Evolutionary conservation across 37 sponge, comb jelly and placozoan species (phyloP), one percentile per base, ranked within the genome.

Genomic region (Tethya wilhelma): DNA sequence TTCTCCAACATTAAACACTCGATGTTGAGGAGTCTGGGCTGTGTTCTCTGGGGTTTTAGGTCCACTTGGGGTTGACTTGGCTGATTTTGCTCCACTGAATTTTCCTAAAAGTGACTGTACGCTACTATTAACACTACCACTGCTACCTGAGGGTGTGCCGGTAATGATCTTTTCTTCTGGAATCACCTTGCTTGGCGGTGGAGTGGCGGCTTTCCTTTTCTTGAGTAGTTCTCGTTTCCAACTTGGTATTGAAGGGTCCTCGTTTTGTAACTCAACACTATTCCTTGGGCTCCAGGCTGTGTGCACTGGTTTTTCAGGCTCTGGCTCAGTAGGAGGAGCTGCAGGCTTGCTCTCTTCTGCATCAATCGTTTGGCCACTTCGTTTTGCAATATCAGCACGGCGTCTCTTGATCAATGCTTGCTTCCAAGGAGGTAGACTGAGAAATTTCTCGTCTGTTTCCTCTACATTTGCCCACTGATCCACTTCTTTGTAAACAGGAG

Each of bases 371-470:
- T 28, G 37, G 20, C 57, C 74, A 56, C 62, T 78, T 4, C 93
- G 76, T n/a, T 75, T 79, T 44, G 77, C 70, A 42, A 69, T 65
- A 59, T 92, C 93, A 22, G 58, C 55, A 36, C 67, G 67, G 55
- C 91, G 79, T 37, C 95, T 78, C 36, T 41, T 41, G 26, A 94
- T 87, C 25, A 94, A 45, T 2, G 82, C 85, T 59, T 90, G 89
- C 68, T 90, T 94, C 95, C 95, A 94, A 8, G 40, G 68, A 9
- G 95, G 95, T 4, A 91, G 44, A 8, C 66, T 71, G 23, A 41
- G 32, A 73, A 94, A 88, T 49, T 83, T 63, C 0, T 87, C 78
- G 40, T 94, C 86, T 11, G 84, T 77, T 55, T 90, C 92, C 4
- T 64, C 33, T 0, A 84, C 74, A 64, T 84, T 73, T 7, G 93